Conservation (phyloP, 2,888 invertebrate genomes). For the Junonia oenone region DNA sequence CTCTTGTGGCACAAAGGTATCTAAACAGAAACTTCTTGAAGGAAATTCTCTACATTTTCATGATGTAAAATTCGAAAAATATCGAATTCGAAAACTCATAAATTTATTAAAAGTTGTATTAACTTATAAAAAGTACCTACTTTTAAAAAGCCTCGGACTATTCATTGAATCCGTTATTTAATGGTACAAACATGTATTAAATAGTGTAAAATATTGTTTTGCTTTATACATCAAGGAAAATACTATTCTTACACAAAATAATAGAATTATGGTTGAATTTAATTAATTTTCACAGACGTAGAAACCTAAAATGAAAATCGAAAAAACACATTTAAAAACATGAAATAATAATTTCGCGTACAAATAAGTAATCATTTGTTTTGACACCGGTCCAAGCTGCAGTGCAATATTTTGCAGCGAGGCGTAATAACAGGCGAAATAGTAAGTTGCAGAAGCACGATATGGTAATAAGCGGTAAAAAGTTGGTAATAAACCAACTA, state of each 20-base stretch:
- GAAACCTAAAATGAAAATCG: neutral
- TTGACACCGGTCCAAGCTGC: slow-evolving; percentile 23
- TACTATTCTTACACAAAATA: no score
- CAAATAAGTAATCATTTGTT: slow-evolving; percentile 24
- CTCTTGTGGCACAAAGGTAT: slow-evolving; percentile 16
- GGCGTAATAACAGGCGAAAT: slow-evolving; percentile 17
- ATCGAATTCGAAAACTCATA: slow-evolving; percentile 2
- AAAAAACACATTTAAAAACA: neutral
- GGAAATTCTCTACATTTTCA: slow-evolving; percentile 8
- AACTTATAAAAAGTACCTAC: no score
- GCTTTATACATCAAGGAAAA: no score
- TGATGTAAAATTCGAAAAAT: slow-evolving; percentile 7
- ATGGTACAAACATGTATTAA: no score
- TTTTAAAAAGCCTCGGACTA: no score
- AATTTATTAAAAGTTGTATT: slow-evolving; percentile 1
- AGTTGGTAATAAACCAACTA: slow-evolving; percentile 39
- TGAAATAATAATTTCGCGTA: slow-evolving; percentile 17
- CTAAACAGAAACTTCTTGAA: slow-evolving; percentile 13
- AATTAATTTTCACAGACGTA: neutral
- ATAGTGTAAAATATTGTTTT: no score
- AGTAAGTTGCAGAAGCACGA: slow-evolving; percentile 26
- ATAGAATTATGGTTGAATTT: no score
- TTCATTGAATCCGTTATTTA: no score
- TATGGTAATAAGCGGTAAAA: slow-evolving; percentile 33
- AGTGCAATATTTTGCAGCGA: slow-evolving; percentile 29